Percentiles rank a stretch among this genome's conserved stretches.
Evolutionary conservation across 2,113 vertebrate genomes (phyloP).

Genomic region (Gavialis gangeticus): DNA sequence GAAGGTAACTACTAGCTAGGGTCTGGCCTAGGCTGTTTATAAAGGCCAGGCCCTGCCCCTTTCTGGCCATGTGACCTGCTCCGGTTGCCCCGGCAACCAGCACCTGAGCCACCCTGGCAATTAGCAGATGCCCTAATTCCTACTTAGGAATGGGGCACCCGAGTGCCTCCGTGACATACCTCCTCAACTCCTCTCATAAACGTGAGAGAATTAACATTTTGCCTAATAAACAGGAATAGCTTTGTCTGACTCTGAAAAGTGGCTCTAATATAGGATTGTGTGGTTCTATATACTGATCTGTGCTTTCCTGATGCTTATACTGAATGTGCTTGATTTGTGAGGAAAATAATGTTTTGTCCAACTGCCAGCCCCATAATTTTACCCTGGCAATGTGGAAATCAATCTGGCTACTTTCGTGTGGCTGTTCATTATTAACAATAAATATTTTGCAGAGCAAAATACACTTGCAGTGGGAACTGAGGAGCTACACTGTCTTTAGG

Average conservation of each 20-base stretch:
- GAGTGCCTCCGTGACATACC: no score
- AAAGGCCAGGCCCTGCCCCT: no score
- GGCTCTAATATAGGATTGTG: background rate
- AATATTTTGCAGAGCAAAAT: background rate
- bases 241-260: background rate
- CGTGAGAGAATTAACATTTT: background rate
- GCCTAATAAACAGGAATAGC: background rate
- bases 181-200: background rate
- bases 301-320: background rate
- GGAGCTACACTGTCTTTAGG: background rate
- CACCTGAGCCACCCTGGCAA: no score
- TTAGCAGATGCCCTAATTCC: no score
- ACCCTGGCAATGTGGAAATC: background rate
- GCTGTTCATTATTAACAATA: background rate
- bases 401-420: constrained; percentile 1
- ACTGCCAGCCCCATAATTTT: background rate
- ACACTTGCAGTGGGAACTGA: background rate
- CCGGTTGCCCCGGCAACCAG: no score
- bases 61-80: no score
- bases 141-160: no score
- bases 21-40: no score
- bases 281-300: background rate
- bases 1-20: no score
- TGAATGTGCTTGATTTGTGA: background rate
- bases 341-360: background rate